Conservation (phyloP, 2,888 invertebrate species). For the Trachelus iudaicus region DNA sequence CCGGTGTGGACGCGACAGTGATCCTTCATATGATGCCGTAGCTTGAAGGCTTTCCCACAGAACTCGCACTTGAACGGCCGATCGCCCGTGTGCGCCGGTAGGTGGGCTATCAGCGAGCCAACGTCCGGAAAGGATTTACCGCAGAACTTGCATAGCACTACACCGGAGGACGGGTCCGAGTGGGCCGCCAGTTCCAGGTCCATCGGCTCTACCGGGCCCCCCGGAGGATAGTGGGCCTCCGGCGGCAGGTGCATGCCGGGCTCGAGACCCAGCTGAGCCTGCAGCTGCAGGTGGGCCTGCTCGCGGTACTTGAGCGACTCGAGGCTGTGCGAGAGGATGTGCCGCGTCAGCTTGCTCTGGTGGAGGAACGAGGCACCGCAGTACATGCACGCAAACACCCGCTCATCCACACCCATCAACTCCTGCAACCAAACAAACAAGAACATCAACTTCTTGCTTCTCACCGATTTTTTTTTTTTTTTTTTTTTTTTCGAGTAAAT, state of each 20-base stretch:
- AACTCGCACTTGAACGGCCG: constrained; percentile 94
- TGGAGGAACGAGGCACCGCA: constrained; percentile 90
- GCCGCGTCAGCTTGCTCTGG: constrained; percentile 90
- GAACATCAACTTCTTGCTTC: constrained; percentile 92
- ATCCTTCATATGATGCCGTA: constrained; percentile 94
- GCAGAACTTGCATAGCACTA: constrained; percentile 91
- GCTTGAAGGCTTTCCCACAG: constrained; percentile 93
- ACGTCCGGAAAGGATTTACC: constrained; percentile 94
- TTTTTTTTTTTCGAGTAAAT: background rate
- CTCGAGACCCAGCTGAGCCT: constrained; percentile 65
- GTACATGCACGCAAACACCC: constrained; percentile 86
- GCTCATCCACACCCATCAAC: constrained; percentile 80
- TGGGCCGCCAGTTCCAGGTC: constrained; percentile 73
- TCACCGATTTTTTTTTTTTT: constrained; percentile 9
- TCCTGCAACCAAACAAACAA: constrained; percentile 91
- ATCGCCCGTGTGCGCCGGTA: constrained; percentile 91
- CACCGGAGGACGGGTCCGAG: constrained; percentile 76
- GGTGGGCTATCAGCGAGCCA: constrained; percentile 85
- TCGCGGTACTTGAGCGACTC: constrained; percentile 90
- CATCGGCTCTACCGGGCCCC: constrained; percentile 67
- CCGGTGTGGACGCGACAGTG: constrained; percentile 94
- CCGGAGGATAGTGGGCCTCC: constrained; percentile 63
- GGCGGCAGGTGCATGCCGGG: constrained; percentile 61
- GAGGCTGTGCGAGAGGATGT: constrained; percentile 88
- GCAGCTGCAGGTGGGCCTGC: constrained; percentile 70